Conservation (phyloP, 2,113 vertebrate species). For the Nothoprocta pentlandii region DNA sequence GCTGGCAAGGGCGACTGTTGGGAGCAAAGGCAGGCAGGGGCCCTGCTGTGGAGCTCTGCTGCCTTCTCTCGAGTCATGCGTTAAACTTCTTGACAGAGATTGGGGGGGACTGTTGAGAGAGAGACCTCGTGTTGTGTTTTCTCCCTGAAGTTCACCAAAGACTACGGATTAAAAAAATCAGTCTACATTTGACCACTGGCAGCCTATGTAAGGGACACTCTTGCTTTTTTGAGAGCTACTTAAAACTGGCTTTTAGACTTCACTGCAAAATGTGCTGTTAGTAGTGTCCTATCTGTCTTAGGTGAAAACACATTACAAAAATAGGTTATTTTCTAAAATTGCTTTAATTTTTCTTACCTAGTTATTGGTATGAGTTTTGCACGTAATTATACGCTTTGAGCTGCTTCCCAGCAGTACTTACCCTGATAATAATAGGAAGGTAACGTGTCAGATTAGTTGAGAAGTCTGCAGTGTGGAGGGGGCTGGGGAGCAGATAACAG, state of each 20-base stretch:
- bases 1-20: neutral
- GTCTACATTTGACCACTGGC: slow-evolving; percentile 17
- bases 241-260: slow-evolving; percentile 29
- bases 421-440: slow-evolving; percentile 33
- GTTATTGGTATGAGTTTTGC: slow-evolving; percentile 35
- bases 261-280: slow-evolving; percentile 1
- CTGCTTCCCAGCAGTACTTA: slow-evolving; percentile 58
- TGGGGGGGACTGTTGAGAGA: neutral
- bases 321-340: slow-evolving; percentile 67
- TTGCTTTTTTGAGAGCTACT: neutral
- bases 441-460: neutral
- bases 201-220: neutral
- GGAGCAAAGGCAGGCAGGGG: neutral
- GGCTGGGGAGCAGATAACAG: slow-evolving; percentile 29
- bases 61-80: neutral
- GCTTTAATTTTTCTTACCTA: slow-evolving; percentile 36
- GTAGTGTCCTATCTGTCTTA: neutral
- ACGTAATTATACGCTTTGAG: slow-evolving; percentile 24
- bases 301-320: slow-evolving; percentile 33
- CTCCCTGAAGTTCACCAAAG: neutral
- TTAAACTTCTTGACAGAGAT: neutral
- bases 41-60: neutral
- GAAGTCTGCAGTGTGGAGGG: neutral
- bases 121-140: neutral
- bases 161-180: neutral